Base-by-base conservation (phyloP, 2,113 vertebrate species). In the Zingel zingel region DNA sequence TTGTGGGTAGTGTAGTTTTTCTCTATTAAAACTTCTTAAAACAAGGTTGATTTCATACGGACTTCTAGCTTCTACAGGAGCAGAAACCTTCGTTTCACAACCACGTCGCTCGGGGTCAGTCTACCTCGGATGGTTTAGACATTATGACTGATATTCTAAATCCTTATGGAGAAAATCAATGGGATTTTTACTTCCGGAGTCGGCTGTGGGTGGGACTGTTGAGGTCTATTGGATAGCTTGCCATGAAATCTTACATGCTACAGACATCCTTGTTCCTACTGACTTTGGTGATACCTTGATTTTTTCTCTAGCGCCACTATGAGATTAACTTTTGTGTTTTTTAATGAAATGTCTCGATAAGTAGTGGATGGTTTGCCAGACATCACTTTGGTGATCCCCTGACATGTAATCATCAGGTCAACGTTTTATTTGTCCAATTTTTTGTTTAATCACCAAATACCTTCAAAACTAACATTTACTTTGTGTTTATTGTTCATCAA, bases 381-480 rank as follows among this genome's bases (percentile, higher is more conserved):
- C 15, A 43, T 23, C 43, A 48, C 6, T n/a, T 23, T 65, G 23
- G 4, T 18, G 15, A 19, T 50, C 25, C 9, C 10, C 9, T 50
- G 66, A 48, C 50, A 30, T 71, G n/a, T 56, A 16, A 13, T 10
- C 15, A 48, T 25, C 64, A 48, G 36, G 36, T 50, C 15, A 53
- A 14, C 11, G 0, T 68, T 68, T 13, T 54, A 56, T 56, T 43
- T 56, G 4, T 67, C 4, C 6, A 64, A 0, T 10, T 84, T 4
- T 77, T 53, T 80, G 27, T 74, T 58, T 74, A 48, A 56, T 68
- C 12, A 6, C 14, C 45, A 73, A 51, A 73, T 48, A 62, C 36
- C 58, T 70, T 21, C 19, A 23, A 45, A 81, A 39, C 25, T 23
- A 79, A 53, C 15, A 19, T 12, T 25, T 2, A 18, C 14, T n/a